These are phyloP conservation scores for Amphipyra berbera DNA, from an alignment of 2,888 invertebrate species.

Conservation along the genomic window DNA sequence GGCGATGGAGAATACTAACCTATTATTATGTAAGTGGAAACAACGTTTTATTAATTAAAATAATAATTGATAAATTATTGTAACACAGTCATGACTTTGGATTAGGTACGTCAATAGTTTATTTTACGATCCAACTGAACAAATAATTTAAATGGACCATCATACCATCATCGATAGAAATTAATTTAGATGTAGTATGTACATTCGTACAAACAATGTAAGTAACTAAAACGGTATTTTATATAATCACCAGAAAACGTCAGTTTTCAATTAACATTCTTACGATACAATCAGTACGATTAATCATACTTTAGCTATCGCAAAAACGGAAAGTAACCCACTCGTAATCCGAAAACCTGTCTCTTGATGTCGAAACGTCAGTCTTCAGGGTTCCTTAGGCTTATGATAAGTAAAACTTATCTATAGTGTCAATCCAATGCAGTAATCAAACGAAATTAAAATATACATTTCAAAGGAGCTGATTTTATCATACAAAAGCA, in stretches of 20 bases:
- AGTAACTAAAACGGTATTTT: slow-evolving; percentile 37
- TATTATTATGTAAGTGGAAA: slow-evolving; percentile 9
- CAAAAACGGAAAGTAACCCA: slow-evolving; percentile 71
- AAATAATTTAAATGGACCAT: no score
- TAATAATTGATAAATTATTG: no score
- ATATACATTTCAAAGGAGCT: slow-evolving; percentile 22
- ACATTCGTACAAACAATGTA: slow-evolving; percentile 16
- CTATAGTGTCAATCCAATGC: slow-evolving; percentile 32
- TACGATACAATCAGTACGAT: slow-evolving; percentile 70
- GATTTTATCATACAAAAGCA: slow-evolving; percentile 34
- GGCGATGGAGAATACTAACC: slow-evolving; percentile 11
- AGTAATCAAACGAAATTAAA: slow-evolving; percentile 32
- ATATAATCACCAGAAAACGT: slow-evolving; percentile 51
- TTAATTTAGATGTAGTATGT: no score
- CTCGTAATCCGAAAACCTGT: slow-evolving; percentile 68
- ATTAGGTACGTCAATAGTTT: no score
- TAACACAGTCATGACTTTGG: no score
- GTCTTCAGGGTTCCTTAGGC: slow-evolving; percentile 47
- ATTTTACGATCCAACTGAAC: no score
- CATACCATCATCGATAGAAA: no score
- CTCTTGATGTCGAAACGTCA: slow-evolving; percentile 58
- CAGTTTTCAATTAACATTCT: slow-evolving; percentile 76
- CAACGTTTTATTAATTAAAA: no score
- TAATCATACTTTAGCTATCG: slow-evolving; percentile 75
- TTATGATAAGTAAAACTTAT: slow-evolving; percentile 39